A percentile compares a stretch with the other conserved stretches of the same genome.
Conservation (phyloP, 2,888 invertebrate species). For the Lissocephala sabroskyi region DNA sequence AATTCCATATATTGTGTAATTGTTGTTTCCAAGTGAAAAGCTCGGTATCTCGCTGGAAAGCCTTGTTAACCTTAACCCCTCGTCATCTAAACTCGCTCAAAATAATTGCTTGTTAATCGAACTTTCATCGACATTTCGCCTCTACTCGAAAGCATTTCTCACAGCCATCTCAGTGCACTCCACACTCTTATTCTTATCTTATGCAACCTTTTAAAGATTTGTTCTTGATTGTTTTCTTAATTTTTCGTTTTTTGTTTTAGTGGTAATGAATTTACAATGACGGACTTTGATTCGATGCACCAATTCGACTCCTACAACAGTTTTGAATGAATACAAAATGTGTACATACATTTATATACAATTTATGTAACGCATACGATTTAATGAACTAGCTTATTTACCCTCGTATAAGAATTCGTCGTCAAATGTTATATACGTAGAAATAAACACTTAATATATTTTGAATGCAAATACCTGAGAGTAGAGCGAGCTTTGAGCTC, state of each 20-base stretch:
- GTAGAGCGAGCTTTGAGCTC: too few relatives aligned
- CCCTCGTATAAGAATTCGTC: neutral
- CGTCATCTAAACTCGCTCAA: too few relatives aligned
- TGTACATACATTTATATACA: conserved; percentile 4
- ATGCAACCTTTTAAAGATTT: conserved; percentile 7
- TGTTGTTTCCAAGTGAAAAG: neutral
- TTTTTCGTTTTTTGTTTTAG: conserved; percentile 36
- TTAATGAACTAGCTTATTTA: neutral
- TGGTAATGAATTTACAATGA: conserved; percentile 57
- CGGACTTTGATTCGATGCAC: conserved; percentile 58
- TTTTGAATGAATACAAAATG: conserved; percentile 20
- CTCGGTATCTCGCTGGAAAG: too few relatives aligned
- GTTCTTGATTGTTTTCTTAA: conserved; percentile 29
- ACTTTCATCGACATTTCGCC: conserved; percentile 5
- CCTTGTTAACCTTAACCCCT: too few relatives aligned
- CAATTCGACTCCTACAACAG: conserved; percentile 40
- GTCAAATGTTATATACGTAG: conserved; percentile 19
- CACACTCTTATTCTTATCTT: conserved; percentile 3
- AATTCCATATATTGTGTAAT: conserved; percentile 2
- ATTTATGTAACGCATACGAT: conserved; percentile 3
- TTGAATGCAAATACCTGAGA: conserved; percentile 25
- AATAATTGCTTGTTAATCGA: too few relatives aligned
- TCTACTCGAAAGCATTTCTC: neutral
- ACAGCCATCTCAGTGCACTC: neutral
- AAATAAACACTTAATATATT: conserved; percentile 11